phyloP scores from a whole-genome alignment of 2,888 invertebrate species.

The Tenthredo mesomela region DNA sequence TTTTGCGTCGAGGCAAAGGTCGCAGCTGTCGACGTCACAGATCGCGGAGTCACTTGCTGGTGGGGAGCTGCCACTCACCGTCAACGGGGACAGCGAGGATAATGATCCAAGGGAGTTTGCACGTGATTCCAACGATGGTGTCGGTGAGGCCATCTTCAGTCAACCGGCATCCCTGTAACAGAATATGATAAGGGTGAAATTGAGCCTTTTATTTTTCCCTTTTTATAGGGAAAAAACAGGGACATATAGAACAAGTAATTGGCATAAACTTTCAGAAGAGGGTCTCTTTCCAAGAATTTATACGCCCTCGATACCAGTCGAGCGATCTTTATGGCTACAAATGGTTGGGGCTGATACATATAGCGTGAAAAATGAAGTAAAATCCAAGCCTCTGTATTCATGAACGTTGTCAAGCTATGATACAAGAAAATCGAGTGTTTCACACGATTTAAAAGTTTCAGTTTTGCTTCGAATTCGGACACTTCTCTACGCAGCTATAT shows the following conservation, averaged over 20 bases:
- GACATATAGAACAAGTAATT: background rate
- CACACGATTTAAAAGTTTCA: background rate
- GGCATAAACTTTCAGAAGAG: background rate
- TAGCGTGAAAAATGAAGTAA: background rate
- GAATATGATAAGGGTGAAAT: slow-evolving; percentile 60
- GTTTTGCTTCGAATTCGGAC: background rate
- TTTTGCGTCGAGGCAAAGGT: slow-evolving; percentile 75
- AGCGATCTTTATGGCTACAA: background rate
- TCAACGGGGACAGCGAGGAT: slow-evolving; percentile 86
- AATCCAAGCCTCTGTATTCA: background rate
- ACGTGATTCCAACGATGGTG: slow-evolving; percentile 96
- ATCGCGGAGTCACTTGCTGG: slow-evolving; percentile 92
- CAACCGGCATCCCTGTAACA: slow-evolving; percentile 91
- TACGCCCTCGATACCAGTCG: background rate
- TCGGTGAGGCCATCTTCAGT: slow-evolving; percentile 96
- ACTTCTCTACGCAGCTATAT: background rate
- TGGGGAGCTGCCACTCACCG: slow-evolving; percentile 92
- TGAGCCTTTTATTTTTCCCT: background rate
- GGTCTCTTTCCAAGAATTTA: background rate
- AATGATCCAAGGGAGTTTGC: slow-evolving; percentile 94
- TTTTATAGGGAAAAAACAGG: background rate
- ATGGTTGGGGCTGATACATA: background rate
- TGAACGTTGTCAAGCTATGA: background rate
- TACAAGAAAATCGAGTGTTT: background rate
- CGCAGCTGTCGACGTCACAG: slow-evolving; percentile 82